Evolutionary conservation across 2,888 invertebrate genomes (phyloP), one percentile per base, ranked within the genome.

Genomic region (Heterodera filipjevi): DNA sequence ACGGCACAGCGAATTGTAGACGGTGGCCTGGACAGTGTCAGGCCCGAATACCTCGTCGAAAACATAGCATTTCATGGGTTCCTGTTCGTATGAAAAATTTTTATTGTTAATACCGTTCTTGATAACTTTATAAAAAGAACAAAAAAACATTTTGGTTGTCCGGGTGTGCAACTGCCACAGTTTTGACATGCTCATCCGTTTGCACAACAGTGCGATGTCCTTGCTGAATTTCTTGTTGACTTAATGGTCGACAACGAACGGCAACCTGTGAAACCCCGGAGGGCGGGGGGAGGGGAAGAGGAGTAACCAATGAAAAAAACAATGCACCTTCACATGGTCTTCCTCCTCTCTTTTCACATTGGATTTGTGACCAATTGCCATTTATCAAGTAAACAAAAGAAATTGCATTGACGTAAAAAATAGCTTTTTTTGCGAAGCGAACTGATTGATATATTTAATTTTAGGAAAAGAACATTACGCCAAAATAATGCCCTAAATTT

Each of bases 31-130:
- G 80, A 93, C 93, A 0, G 95, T 94, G 84, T 93, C 93, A 30
- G 92, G 93, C 74, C 94, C 94, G 90, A 97, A 99, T 46, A 96
- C 95, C 70, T 94, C 93, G 90, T 99, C 99, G 89, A 97, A 99
- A 16, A 94, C 94, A 90, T 95, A 99, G 0, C 93, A 92, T 90
- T 96, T 94, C 0, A 94, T 93, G 10, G 91, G 90, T 78, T 91
- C 92, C 80, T 90, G 35, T 68, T 22, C 10, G n/a, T 19, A 12
- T 66, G 22, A 89, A 68, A 81, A 73, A 35, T 14, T 39, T 39
- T 39, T 39, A 39, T 0, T 39, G 6, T 39, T 39, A n/a, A n/a
- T n/a, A n/a, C n/a, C n/a, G n/a, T 39, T 39, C 39, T 39, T 39
- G n/a, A n/a, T n/a, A n/a, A n/a, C n/a, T n/a, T n/a, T n/a, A 70